phyloP scores from a whole-genome alignment of 2,888 invertebrate species.

The Choreutis nemorana region DNA sequence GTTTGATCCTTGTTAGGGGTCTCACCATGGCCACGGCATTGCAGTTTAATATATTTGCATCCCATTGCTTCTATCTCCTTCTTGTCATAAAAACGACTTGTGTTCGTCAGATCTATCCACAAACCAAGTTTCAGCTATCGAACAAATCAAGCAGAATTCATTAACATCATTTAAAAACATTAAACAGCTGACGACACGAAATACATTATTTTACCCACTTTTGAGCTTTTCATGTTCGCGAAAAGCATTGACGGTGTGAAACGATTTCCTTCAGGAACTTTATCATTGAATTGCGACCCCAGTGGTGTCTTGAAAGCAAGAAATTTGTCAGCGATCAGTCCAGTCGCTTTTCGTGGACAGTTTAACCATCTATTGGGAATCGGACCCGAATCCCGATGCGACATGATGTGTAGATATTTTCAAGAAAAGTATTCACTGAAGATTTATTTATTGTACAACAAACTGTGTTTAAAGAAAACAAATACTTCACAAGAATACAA shows the following conservation, averaged over 20 bases:
- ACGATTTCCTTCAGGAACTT: slow-evolving; percentile 82
- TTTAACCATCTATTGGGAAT: slow-evolving; percentile 87
- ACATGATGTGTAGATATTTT: slow-evolving; percentile 20
- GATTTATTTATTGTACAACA: too few relatives aligned
- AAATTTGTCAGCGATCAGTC: slow-evolving; percentile 82
- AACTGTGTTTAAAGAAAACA: too few relatives aligned
- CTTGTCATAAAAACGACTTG: slow-evolving; percentile 90
- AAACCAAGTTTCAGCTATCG: slow-evolving; percentile 86
- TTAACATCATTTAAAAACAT: slow-evolving; percentile 7
- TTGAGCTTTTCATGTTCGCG: slow-evolving; percentile 76
- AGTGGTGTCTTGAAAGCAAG: slow-evolving; percentile 96
- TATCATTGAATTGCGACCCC: slow-evolving; percentile 79
- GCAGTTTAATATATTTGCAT: slow-evolving; percentile 87
- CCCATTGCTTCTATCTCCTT: slow-evolving; percentile 77
- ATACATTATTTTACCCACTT: slow-evolving; percentile 57
- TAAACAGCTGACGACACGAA: slow-evolving; percentile 6
- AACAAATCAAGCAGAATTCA: slow-evolving; percentile 9
- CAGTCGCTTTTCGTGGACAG: slow-evolving; percentile 83
- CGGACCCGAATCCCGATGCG: slow-evolving; percentile 61
- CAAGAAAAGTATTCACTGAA: neutral
- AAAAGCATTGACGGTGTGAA: slow-evolving; percentile 92
- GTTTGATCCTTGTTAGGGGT: slow-evolving; percentile 89
- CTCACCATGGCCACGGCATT: slow-evolving; percentile 92
- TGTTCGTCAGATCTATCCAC: slow-evolving; percentile 97
- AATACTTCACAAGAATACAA: too few relatives aligned